Percentiles rank a stretch among this genome's conserved stretches.
phyloP scores from a whole-genome alignment of 2,888 invertebrate species.

The Gibbula magus region DNA sequence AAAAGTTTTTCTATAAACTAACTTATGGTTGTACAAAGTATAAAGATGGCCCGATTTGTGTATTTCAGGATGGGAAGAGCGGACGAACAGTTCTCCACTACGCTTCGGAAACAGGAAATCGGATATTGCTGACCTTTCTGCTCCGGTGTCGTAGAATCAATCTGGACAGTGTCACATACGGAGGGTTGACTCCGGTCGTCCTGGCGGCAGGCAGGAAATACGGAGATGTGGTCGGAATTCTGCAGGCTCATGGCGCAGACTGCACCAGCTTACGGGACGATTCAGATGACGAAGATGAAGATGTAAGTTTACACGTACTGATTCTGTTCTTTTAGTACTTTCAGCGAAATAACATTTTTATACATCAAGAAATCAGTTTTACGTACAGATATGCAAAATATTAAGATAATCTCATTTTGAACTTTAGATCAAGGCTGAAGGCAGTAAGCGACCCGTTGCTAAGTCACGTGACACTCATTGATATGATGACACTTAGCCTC shows the following conservation, averaged over 20 bases:
- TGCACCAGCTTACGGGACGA: background rate
- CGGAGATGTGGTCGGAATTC: slow-evolving; percentile 36
- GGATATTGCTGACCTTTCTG: slow-evolving; percentile 44
- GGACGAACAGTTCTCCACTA: slow-evolving; percentile 60
- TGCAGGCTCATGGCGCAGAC: background rate
- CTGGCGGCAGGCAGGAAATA: slow-evolving; percentile 55
- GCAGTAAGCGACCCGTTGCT: no score
- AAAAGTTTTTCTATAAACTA: no score
- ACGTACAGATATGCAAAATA: no score
- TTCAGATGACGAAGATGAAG: background rate
- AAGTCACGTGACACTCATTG: no score
- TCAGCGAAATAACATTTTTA: no score
- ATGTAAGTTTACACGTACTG: background rate
- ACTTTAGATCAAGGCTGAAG: no score
- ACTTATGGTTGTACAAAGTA: no score
- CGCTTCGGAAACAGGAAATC: slow-evolving; percentile 56
- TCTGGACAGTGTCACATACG: slow-evolving; percentile 54
- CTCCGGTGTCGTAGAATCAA: slow-evolving; percentile 39
- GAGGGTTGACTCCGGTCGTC: slow-evolving; percentile 52
- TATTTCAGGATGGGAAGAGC: slow-evolving; percentile 57
- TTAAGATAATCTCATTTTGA: no score
- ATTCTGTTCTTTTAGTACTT: no score
- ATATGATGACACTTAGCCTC: no score
- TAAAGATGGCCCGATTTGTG: no score
- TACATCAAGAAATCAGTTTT: no score